Evolutionary conservation across 2,113 vertebrate genomes (phyloP), one percentile per base, ranked within the genome.

Genomic region (Acanthochromis polyacanthus): DNA sequence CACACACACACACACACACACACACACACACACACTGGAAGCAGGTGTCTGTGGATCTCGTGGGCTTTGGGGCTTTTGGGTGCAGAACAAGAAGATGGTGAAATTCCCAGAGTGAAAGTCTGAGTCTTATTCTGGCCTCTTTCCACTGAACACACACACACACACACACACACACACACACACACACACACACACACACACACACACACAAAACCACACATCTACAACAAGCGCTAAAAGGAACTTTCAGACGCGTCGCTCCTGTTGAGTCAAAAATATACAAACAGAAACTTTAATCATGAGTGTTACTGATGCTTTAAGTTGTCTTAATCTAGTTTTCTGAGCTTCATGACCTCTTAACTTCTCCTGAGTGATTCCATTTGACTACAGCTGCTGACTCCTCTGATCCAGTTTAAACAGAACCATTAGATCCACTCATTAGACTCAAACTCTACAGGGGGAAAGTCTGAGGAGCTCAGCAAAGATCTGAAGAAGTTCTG

Each of bases 31-130:
- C n/a, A 61, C 72, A 84, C 81, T 91, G 88, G 85, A 89, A 92
- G 82, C 92, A 93, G 91, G 90, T 93, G 92, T 91, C 73, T 91
- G 81, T 79, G 82, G 83, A 71, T 90, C 91, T 91, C 87, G 22
- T 91, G 92, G 87, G 92, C 78, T 90, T 90, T 89, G 57, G 81
- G 86, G 82, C 36, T 70, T 70, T 48, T 67, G 38, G 83, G 71
- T 87, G 30, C 57, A 77, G 81, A 63, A 36, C 7, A 36, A 86
- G 57, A 86, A 82, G 67, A 89, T 89, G 84, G 74, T 89, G 81
- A 89, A 91, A 92, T 91, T 92, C 90, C 92, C 81, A 91, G 58
- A 84, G 80, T 90, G 89, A 92, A 89, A 91, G 88, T 90, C 91
- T 89, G 83, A 83, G 65, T 81, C 79, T 81, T 75, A 43, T 66